Evolutionary conservation across 2,113 vertebrate species (phyloP).

Genomic region (Anolis carolinensis): DNA sequence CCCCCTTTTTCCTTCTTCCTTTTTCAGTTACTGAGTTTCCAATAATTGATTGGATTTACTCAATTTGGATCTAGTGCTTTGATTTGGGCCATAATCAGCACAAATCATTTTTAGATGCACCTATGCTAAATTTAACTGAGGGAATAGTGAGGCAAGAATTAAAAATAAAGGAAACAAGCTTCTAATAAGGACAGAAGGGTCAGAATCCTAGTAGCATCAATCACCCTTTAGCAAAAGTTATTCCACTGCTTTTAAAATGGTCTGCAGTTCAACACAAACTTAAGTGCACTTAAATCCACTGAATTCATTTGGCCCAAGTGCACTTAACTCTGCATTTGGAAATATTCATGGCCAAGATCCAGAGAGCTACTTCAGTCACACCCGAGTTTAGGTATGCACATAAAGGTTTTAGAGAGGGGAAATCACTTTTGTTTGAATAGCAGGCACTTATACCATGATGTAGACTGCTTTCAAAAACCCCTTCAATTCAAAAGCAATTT

Average conservation of each 20-base stretch:
- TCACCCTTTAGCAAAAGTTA: not conserved
- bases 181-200: not conserved
- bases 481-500: conserved; percentile 2
- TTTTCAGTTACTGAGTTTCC: no score
- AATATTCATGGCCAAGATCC: conserved; percentile 17
- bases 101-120: not conserved
- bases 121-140: not conserved
- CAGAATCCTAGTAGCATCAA: not conserved
- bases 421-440: not conserved
- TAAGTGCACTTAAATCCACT: not conserved
- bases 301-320: conserved; percentile 8
- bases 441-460: not conserved
- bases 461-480: not conserved
- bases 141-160: not conserved
- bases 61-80: no score
- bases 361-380: conserved; percentile 13
- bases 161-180: not conserved
- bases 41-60: no score
- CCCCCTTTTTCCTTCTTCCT: no score
- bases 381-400: not conserved
- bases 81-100: no score
- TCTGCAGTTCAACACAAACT: not conserved
- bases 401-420: not conserved
- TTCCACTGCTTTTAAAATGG: conserved; percentile 5
- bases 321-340: conserved; percentile 6